phyloP scores from a whole-genome alignment of 2,113 vertebrate species.

The Sclerurus mexicanus region DNA sequence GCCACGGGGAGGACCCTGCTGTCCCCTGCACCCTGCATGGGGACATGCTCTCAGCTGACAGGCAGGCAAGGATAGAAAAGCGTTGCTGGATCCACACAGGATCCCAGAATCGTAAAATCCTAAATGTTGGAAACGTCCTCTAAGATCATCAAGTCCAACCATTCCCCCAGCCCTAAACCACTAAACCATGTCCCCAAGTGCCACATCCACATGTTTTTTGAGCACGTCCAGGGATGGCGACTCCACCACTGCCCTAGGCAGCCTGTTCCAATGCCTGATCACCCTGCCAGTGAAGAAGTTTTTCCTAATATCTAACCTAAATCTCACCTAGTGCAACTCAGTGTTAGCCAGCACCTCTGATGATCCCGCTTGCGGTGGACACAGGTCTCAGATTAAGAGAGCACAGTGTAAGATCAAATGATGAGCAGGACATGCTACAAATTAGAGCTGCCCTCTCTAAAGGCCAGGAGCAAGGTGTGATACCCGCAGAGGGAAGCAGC shows the following conservation, averaged over 20 bases:
- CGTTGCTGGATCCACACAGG: accelerated
- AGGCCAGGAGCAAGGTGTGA: background rate
- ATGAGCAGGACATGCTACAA: background rate
- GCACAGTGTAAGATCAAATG: background rate
- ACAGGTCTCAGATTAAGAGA: background rate
- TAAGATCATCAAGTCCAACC: background rate
- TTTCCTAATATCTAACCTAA: background rate
- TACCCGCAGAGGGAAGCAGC: background rate
- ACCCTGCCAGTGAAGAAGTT: background rate
- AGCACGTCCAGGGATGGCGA: background rate
- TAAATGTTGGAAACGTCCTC: background rate
- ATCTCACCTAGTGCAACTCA: background rate
- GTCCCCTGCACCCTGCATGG: accelerated
- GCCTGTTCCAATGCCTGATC: background rate
- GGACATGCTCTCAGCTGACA: accelerated
- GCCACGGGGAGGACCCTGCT: accelerated
- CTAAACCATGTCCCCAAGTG: background rate
- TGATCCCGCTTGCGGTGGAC: accelerated
- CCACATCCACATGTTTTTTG: background rate
- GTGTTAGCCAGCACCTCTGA: background rate
- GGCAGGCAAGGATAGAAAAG: background rate
- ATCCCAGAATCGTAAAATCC: background rate
- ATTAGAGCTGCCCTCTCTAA: background rate
- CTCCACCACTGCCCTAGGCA: background rate
- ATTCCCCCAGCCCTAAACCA: background rate